Base-by-base conservation (phyloP, 2,888 invertebrate genomes). In the Melipona bicolor region DNA sequence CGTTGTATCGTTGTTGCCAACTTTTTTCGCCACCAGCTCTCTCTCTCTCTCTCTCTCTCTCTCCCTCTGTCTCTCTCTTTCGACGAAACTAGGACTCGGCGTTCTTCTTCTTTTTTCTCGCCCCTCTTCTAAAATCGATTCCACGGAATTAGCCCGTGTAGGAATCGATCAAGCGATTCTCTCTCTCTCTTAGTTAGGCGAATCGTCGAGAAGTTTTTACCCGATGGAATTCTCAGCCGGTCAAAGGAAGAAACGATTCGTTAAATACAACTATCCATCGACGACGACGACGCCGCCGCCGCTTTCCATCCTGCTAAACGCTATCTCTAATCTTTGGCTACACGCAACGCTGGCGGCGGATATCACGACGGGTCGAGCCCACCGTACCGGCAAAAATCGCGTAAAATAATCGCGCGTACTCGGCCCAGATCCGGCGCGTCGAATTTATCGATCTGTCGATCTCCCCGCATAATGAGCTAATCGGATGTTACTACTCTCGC, bases 401-500 rank as follows among this genome's bases (percentile, higher is more conserved):
- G 74, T 87, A 84, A 84, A 85, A 85, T 85, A 88, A 86, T 83
- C 87, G 87, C 79, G 85, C 81, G 83, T 86, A 81, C 82, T 82
- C 89, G 82, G 84, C 73, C 85, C 85, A 85, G 85, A 84, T 81
- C 87, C 88, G 85, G 89, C 90, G 89, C 90, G 92, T 90, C 88
- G 90, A 91, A 92, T 92, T 93, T 93, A 93, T 93, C 93, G 90
- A 91, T 91, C 79, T 59, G 91, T 67, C 67, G 92, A 93, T 93
- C 93, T 93, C 85, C 36, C 36, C 88, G 91, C 89, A 92, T 93
- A 93, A 93, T 92, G 89, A 93, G 91, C 92, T 93, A 93, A 93
- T 93, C 93, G 92, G 90, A 91, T 91, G 90, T 91, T 91, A 91
- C 36, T 91, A 90, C 83, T 78, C 79, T 84, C 85, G 77, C 81